Evolutionary conservation across 2,888 invertebrate genomes (phyloP).

Genomic region (Apotomis betuletana): DNA sequence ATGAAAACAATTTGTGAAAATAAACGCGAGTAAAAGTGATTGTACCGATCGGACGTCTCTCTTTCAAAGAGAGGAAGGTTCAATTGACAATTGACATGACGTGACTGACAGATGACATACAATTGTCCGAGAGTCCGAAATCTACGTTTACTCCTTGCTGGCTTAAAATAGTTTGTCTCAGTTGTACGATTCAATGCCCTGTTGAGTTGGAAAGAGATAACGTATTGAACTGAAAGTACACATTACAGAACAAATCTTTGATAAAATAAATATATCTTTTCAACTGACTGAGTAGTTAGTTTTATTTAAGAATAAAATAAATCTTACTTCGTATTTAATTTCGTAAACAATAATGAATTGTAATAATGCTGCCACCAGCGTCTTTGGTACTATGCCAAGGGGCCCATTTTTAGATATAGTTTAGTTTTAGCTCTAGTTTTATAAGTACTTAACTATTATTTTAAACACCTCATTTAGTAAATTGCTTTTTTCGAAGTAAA

Average conservation of each 20-base stretch:
- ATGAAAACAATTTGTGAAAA: conserved; percentile 40
- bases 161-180: conserved; percentile 1
- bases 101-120: conserved; percentile 8
- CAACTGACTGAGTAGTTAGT: too few relatives aligned
- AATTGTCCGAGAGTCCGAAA: not conserved
- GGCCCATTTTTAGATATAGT: too few relatives aligned
- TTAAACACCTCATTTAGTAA: not conserved
- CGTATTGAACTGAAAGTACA: not conserved
- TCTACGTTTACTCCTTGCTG: not conserved
- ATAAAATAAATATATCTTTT: not conserved
- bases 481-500: too few relatives aligned
- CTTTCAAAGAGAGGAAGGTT: conserved; percentile 13
- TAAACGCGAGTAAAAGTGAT: conserved; percentile 32
- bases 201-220: not conserved
- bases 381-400: too few relatives aligned
- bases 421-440: too few relatives aligned
- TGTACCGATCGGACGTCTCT: conserved; percentile 27
- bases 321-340: too few relatives aligned
- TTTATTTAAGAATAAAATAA: too few relatives aligned
- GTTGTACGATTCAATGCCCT: too few relatives aligned
- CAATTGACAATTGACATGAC: conserved; percentile 21
- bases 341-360: too few relatives aligned
- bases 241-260: not conserved
- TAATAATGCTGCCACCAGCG: too few relatives aligned
- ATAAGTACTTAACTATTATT: too few relatives aligned